Evolutionary conservation across 2,797 vertebrate genomes (phyloP), one percentile per base, ranked within the genome.

Genomic region (Galago senegalensis): DNA sequence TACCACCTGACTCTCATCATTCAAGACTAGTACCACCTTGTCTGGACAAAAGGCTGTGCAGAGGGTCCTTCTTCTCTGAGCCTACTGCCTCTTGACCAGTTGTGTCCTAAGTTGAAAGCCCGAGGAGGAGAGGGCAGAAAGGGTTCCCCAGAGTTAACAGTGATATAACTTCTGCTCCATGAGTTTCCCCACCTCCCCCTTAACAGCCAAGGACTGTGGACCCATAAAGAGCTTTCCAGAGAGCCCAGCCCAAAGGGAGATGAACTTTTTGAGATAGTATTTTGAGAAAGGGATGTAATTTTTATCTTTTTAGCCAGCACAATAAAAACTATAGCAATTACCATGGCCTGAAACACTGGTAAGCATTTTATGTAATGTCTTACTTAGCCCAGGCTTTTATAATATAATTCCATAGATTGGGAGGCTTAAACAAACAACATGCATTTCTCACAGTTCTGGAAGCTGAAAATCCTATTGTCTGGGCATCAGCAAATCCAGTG

Each of bases 121-220:
- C 7, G 56, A 40, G 7, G 3, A 61, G 49, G 61, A 31, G 40
- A 31, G 4, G 2, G 7, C 69, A 25, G n/a, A 34, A 1, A 46
- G 25, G 20, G 23, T 17, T 18, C 7, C 34, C 23, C 12, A 29
- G 67, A 17, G 16, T 34, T 49, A 60, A 40, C 0, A 8, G 46
- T 37, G 72, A 12, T 27, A 16, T 70, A n/a, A 29, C 7, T 46
- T 3, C 31, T 23, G 12, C 27, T 40, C 49, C 1, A 8, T 17
- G 7, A 27, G 5, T 1, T 27, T 7, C 21, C 20, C 25, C n/a
- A 5, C n/a, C 1, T 5, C 29, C 17, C 13, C 3, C 2, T n/a
- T 20, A 69, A n/a, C 72, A 49, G 17, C 6, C 65, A 16, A 34
- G 13, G 63, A 9, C 11, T 34, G 21, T 40, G 37, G 29, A 21